phyloP scores from a whole-genome alignment of 2,113 vertebrate genomes.

The Leptodactylus fuscus region DNA sequence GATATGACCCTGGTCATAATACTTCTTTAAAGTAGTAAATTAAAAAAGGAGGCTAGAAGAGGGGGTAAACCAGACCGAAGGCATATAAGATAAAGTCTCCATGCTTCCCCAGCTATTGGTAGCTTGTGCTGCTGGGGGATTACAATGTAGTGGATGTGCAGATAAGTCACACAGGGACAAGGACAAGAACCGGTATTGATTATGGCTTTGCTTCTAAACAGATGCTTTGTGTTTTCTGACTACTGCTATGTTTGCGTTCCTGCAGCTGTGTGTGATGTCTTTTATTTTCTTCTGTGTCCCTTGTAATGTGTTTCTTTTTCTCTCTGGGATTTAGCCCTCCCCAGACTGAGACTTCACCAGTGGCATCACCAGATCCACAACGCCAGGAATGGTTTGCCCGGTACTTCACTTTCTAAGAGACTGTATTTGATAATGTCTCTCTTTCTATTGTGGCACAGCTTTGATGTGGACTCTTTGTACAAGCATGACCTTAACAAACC shows the following conservation, averaged over 20 bases:
- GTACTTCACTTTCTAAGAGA: slow-evolving; percentile 97
- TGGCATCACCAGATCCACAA: slow-evolving; percentile 88
- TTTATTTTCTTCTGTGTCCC: slow-evolving; percentile 59
- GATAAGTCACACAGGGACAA: slow-evolving; percentile 61
- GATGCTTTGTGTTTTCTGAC: slow-evolving; percentile 52
- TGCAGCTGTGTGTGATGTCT: slow-evolving; percentile 18
- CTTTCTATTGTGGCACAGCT: slow-evolving; percentile 71
- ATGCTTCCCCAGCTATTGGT: slow-evolving; percentile 43
- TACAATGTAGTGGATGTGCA: slow-evolving; percentile 70
- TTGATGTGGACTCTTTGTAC: slow-evolving; percentile 73
- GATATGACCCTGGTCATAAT: slow-evolving; percentile 69
- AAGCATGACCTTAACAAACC: slow-evolving; percentile 83
- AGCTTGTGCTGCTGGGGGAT: slow-evolving; percentile 69
- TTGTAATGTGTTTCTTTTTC: slow-evolving; percentile 67
- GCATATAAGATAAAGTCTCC: background rate
- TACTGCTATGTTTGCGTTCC: slow-evolving; percentile 60
- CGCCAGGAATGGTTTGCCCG: slow-evolving; percentile 98
- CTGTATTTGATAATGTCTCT: slow-evolving; percentile 50
- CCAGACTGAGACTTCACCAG: slow-evolving; percentile 88
- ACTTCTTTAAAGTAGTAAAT: slow-evolving; percentile 65
- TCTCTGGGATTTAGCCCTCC: slow-evolving; percentile 86
- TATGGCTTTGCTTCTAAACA: slow-evolving; percentile 52
- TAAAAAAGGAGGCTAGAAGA: slow-evolving; percentile 66
- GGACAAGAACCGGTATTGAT: slow-evolving; percentile 43
- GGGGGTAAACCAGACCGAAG: slow-evolving; percentile 19